Evolutionary conservation across 2,113 vertebrate genomes (phyloP).

Genomic region (Micronycteris hirsuta): DNA sequence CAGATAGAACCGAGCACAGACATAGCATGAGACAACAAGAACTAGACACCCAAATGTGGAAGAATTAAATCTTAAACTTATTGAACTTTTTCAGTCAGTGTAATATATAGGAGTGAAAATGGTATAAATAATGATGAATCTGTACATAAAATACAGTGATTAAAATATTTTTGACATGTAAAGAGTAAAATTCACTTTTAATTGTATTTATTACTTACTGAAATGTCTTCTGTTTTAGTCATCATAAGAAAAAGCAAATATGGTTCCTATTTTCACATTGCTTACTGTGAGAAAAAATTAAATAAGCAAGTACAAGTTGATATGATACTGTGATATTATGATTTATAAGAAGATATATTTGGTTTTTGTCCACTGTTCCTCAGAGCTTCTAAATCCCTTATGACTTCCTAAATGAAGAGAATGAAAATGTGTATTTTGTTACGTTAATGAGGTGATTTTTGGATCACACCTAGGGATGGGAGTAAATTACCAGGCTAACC

Average conservation of each 20-base stretch:
- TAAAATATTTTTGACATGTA: neutral
- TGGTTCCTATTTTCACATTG: neutral
- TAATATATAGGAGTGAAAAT: neutral
- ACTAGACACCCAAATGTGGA: neutral
- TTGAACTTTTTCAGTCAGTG: neutral
- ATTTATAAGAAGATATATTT: neutral
- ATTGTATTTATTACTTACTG: neutral
- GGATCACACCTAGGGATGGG: no score
- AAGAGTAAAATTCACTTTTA: neutral
- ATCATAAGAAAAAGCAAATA: neutral
- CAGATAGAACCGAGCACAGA: neutral
- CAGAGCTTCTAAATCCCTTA: no score
- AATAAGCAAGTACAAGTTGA: neutral
- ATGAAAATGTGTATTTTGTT: neutral
- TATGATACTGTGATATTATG: neutral
- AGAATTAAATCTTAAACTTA: neutral
- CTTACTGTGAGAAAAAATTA: neutral
- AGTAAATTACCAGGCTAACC: no score
- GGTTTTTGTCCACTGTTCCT: neutral
- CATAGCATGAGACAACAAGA: neutral
- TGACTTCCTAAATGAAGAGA: neutral
- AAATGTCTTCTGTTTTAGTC: neutral
- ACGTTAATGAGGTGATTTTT: neutral
- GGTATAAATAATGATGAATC: neutral
- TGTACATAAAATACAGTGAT: neutral